Percentiles rank a stretch among this genome's conserved stretches.
Evolutionary conservation across 1,140 invertebrate species (phyloP).

Genomic region (Heliconius hewitsoni): DNA sequence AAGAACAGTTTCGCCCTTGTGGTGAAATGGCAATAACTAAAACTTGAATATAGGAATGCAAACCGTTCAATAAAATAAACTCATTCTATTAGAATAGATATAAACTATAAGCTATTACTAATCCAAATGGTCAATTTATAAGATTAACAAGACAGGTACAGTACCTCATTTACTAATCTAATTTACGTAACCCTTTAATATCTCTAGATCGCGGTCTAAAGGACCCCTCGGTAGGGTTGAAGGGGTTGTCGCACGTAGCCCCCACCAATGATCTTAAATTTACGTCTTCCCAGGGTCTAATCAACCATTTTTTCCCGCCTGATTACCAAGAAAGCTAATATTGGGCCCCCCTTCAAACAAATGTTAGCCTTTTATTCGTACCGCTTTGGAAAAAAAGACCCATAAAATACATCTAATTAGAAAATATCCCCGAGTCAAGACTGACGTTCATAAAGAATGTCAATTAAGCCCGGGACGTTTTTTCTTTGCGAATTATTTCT

Average conservation of each 20-base stretch:
- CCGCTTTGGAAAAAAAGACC: constrained; percentile 75
- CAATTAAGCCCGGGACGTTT: constrained; percentile 78
- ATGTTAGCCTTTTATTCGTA: constrained; percentile 79
- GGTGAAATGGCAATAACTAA: too few species aligned
- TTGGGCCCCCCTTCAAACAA: constrained; percentile 77
- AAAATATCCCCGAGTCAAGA: constrained; percentile 81
- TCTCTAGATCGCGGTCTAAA: constrained; percentile 25
- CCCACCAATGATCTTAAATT: constrained; percentile 76
- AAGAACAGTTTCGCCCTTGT: too few species aligned
- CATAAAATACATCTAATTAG: constrained; percentile 83
- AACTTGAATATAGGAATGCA: too few species aligned
- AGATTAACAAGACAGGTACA: neutral
- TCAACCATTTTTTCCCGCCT: constrained; percentile 78
- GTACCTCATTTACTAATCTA: constrained; percentile 4
- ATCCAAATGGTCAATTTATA: neutral
- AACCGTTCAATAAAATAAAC: too few species aligned
- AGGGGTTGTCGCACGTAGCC: constrained; percentile 53
- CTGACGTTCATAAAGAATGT: constrained; percentile 82
- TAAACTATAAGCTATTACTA: neutral
- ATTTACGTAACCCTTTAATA: constrained; percentile 23
- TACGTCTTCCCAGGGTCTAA: constrained; percentile 71
- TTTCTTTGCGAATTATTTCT: constrained; percentile 60
- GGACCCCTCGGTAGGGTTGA: constrained; percentile 42
- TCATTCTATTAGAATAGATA: too few species aligned
- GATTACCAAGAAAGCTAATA: constrained; percentile 77